Evolutionary conservation across 2,113 vertebrate species (phyloP).

Genomic region (Ptychochromis oligacanthus): DNA sequence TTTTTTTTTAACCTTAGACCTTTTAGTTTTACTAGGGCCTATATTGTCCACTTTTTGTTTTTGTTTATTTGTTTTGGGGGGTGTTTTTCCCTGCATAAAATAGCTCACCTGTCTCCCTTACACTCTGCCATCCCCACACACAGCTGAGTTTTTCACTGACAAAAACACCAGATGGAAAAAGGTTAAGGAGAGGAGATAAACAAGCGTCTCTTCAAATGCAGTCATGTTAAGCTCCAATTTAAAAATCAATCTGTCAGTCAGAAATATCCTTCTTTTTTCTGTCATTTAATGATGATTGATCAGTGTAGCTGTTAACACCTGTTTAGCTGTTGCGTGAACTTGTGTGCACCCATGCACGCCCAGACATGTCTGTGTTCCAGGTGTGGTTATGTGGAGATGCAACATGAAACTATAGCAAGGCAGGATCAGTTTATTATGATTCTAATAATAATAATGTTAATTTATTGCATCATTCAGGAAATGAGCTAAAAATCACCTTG

Average conservation of each 20-base stretch:
- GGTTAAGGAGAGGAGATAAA: neutral
- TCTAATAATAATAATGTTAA: neutral
- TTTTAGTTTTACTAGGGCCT: no score
- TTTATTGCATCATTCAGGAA: neutral
- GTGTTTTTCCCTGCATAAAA: no score
- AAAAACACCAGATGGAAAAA: neutral
- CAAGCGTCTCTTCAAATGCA: neutral
- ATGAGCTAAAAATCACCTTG: neutral
- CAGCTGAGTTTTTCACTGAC: accelerated
- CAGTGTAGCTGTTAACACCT: neutral
- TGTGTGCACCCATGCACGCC: neutral
- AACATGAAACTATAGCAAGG: neutral
- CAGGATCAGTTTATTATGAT: neutral
- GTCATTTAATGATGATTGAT: neutral
- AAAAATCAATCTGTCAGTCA: neutral
- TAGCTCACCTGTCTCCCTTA: no score
- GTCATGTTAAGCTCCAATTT: neutral
- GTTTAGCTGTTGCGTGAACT: no score
- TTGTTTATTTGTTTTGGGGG: no score
- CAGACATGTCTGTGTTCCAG: accelerated
- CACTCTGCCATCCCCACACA: neutral
- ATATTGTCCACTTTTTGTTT: no score
- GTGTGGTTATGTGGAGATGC: neutral
- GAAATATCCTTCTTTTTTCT: neutral
- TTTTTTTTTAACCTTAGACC: no score